These are phyloP conservation scores for Cryptus armator DNA, from an alignment of 2,888 invertebrate genomes.

Conservation along the genomic window DNA sequence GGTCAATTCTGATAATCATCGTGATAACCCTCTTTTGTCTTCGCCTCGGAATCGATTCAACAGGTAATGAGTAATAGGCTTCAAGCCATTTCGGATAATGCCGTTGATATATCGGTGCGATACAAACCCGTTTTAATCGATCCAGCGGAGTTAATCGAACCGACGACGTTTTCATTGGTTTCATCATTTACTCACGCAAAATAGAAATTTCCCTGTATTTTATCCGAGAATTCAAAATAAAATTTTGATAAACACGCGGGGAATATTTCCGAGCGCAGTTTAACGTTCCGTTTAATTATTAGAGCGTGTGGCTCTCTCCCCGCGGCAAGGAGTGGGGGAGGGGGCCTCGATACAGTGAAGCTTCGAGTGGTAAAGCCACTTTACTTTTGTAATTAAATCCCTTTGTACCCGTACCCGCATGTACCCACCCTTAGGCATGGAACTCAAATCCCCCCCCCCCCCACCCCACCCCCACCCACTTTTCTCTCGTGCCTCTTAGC, in stretches of 20 bases:
- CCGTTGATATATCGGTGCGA: neutral
- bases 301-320: conserved; percentile 45
- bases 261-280: neutral
- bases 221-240: neutral
- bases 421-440: conserved; percentile 14
- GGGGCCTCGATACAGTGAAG: conserved; percentile 27
- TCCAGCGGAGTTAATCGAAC: no score
- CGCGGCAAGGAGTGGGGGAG: neutral
- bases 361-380: conserved; percentile 61
- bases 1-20: neutral
- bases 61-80: conserved; percentile 55
- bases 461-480: neutral
- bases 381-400: conserved; percentile 68
- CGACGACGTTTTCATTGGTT: no score
- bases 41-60: conserved; percentile 46
- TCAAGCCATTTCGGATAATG: no score
- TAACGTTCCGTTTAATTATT: conserved; percentile 49
- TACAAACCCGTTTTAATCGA: neutral
- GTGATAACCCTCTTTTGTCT: conserved; percentile 3
- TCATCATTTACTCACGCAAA: no score
- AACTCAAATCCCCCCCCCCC: neutral
- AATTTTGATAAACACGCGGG: no score
- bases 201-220: no score
- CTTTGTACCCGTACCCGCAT: conserved; percentile 59
- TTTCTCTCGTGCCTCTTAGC: neutral